Percentiles rank a stretch among this genome's conserved stretches.
phyloP scores from a whole-genome alignment of 2,797 vertebrate genomes.

The Iguana delicatissima region DNA sequence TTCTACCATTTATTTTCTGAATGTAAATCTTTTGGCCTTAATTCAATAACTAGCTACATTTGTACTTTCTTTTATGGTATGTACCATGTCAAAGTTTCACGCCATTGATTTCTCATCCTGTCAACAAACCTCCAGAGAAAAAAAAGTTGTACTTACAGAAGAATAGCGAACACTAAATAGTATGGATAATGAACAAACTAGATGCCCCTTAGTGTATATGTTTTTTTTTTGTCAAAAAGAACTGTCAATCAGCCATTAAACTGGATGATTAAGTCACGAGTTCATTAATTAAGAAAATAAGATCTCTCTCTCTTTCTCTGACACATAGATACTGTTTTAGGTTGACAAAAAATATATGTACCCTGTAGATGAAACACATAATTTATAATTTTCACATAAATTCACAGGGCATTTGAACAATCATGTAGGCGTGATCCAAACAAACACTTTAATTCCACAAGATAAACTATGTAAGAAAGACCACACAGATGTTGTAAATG shows the following conservation, averaged over 20 bases:
- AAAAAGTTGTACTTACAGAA: neutral
- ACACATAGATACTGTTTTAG: neutral
- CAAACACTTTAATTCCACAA: neutral
- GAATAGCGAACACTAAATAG: too few species aligned
- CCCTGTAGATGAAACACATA: neutral
- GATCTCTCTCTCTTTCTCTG: neutral
- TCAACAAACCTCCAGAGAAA: neutral
- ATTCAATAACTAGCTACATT: neutral
- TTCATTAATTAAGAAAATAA: neutral
- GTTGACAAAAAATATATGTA: neutral
- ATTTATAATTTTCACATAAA: neutral
- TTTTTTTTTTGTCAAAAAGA: neutral
- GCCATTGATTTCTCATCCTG: neutral
- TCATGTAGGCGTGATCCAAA: neutral
- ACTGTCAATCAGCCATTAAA: neutral
- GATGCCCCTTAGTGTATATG: neutral
- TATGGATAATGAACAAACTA: neutral
- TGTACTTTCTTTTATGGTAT: neutral
- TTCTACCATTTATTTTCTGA: neutral
- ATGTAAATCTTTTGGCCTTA: neutral
- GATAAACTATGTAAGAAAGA: constrained; percentile 31
- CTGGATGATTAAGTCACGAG: neutral
- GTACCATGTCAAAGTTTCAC: neutral
- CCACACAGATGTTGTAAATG: constrained; percentile 37
- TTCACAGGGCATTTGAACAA: neutral